Conservation (phyloP, 1,140 invertebrate genomes). For the Drosophila baimaii region DNA sequence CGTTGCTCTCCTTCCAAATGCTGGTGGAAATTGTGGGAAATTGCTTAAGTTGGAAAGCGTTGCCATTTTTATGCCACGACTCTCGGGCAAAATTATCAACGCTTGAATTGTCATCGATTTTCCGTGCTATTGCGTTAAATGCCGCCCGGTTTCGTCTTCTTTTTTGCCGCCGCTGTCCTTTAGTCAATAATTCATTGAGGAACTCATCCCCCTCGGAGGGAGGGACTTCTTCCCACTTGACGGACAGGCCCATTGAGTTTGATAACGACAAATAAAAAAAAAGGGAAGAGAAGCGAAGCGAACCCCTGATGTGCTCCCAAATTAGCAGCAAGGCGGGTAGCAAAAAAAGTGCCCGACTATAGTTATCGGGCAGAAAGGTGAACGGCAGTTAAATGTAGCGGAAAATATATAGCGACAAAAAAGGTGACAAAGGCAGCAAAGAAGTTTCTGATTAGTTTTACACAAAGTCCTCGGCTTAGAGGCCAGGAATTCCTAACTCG, state of each 20-base stretch:
- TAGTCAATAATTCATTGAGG: slow-evolving; percentile 78
- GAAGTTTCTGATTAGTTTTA: slow-evolving; percentile 68
- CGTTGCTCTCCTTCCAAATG: slow-evolving; percentile 13
- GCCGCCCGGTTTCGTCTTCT: slow-evolving; percentile 24
- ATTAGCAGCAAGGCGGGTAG: slow-evolving; percentile 52
- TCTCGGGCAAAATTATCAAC: slow-evolving; percentile 76
- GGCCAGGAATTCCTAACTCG: slow-evolving; percentile 6
- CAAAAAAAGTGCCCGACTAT: slow-evolving; percentile 21
- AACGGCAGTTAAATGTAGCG: slow-evolving; percentile 71
- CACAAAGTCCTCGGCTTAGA: slow-evolving; percentile 25
- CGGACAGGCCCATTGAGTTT: slow-evolving; percentile 72
- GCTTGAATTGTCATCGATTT: slow-evolving; percentile 83
- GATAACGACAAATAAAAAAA: slow-evolving; percentile 27
- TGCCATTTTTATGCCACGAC: slow-evolving; percentile 68
- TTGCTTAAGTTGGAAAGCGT: slow-evolving; percentile 81
- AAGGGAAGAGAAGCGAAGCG: neutral
- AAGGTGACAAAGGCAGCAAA: slow-evolving; percentile 55
- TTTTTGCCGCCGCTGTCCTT: slow-evolving; percentile 16
- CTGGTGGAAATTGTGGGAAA: slow-evolving; percentile 73
- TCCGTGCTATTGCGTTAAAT: slow-evolving; percentile 81
- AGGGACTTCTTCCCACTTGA: slow-evolving; percentile 18
- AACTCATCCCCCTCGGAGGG: slow-evolving; percentile 13
- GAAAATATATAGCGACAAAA: slow-evolving; percentile 65
- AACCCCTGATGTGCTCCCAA: slow-evolving; percentile 61
- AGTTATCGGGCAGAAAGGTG: slow-evolving; percentile 57